phyloP scores from a whole-genome alignment of 2,797 vertebrate genomes.

The Anas flavirostris region DNA sequence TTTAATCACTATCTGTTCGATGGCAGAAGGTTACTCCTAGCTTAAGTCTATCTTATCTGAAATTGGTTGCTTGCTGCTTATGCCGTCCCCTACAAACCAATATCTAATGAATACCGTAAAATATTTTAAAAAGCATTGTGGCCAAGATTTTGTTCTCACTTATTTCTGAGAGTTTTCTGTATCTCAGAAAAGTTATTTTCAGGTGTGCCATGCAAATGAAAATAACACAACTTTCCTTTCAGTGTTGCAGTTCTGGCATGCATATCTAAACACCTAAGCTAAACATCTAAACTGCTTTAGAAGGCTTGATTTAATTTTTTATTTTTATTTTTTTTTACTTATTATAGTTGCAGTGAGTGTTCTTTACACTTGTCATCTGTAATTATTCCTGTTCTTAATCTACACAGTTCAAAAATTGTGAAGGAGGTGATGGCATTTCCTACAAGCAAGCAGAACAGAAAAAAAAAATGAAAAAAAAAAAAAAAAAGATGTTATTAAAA shows the following conservation, averaged over 20 bases:
- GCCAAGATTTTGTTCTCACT: background rate
- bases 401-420: conserved; percentile 22
- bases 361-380: conserved; percentile 47
- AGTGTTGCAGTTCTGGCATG: background rate
- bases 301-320: conserved; percentile 12
- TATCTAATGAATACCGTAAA: background rate
- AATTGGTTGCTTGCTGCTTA: background rate
- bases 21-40: background rate
- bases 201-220: conserved; percentile 14
- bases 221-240: conserved; percentile 14
- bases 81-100: background rate
- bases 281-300: conserved; percentile 4
- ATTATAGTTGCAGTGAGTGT: conserved; percentile 1
- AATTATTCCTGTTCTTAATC: conserved; percentile 49
- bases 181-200: conserved; percentile 9
- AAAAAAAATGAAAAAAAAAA: background rate
- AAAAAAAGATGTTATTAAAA: conserved; percentile 23
- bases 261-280: background rate
- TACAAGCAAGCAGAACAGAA: conserved; percentile 1
- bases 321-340: conserved; percentile 5
- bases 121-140: background rate
- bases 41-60: background rate
- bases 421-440: conserved; percentile 43
- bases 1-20: background rate
- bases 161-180: background rate